Evolutionary conservation across 2,113 vertebrate species (phyloP).

Genomic region (Pomatostomus ruficeps): DNA sequence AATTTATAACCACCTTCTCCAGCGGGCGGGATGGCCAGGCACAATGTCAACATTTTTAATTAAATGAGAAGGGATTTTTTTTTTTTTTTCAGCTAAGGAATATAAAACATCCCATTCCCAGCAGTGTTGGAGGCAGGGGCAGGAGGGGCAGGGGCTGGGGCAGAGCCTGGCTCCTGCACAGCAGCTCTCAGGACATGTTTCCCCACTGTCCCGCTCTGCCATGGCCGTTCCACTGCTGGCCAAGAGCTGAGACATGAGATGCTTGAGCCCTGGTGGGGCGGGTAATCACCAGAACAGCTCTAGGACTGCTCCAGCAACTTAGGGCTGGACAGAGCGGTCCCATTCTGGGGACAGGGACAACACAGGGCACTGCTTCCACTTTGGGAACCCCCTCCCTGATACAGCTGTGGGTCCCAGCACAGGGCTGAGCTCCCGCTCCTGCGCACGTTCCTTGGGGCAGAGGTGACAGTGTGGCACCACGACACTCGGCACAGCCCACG

Average conservation of each 20-base stretch:
- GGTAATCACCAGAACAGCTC: not conserved
- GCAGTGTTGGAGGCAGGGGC: not conserved
- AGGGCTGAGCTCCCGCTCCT: not conserved
- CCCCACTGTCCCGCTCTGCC: accelerated
- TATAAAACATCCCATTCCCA: not conserved
- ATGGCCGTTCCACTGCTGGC: not conserved
- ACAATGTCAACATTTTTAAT: conserved; percentile 79
- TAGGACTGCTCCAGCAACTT: not conserved
- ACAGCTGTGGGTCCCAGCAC: not conserved
- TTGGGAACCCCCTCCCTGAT: not conserved
- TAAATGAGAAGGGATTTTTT: conserved; percentile 56
- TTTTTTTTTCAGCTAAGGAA: not conserved
- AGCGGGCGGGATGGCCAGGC: conserved; percentile 69
- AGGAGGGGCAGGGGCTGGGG: not conserved
- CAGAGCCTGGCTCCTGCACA: not conserved
- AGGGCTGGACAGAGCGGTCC: not conserved
- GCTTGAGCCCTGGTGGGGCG: not conserved
- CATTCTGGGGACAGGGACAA: not conserved
- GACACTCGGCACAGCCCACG: not conserved
- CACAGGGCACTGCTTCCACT: accelerated
- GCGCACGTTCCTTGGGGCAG: not conserved
- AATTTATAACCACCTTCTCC: conserved; percentile 74
- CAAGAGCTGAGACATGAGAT: not conserved
- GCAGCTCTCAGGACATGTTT: not conserved
- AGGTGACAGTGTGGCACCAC: not conserved